These are phyloP conservation scores for Rhincodon typus DNA, from an alignment of 2,797 vertebrate genomes.

Conservation along the genomic window DNA sequence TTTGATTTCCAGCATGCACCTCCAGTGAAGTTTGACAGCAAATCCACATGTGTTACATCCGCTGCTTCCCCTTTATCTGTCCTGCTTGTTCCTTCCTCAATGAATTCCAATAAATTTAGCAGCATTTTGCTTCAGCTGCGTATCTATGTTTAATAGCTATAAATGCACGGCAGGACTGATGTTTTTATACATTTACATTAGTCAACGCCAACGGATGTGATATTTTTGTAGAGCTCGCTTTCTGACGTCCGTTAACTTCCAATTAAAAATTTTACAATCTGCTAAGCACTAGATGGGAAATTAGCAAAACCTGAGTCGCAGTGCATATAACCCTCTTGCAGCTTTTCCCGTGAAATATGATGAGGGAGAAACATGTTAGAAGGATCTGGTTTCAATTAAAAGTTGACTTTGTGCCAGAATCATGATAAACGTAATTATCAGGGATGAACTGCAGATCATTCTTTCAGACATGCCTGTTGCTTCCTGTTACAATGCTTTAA, in stretches of 20 bases:
- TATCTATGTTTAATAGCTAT: background rate
- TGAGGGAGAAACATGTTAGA: background rate
- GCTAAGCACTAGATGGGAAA: background rate
- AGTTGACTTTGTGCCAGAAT: background rate
- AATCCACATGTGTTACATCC: no score
- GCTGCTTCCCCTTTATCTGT: no score
- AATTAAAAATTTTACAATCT: background rate
- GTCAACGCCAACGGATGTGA: background rate
- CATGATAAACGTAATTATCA: background rate
- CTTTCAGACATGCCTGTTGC: background rate
- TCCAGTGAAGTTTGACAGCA: no score
- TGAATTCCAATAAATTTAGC: no score
- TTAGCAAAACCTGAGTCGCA: background rate
- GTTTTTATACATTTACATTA: background rate
- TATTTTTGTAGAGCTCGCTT: background rate
- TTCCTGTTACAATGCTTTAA: background rate
- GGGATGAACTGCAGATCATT: background rate
- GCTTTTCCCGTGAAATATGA: background rate
- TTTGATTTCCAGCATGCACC: no score
- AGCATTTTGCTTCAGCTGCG: background rate
- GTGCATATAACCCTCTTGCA: background rate
- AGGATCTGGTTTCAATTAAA: background rate
- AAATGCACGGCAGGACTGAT: background rate
- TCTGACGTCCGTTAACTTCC: background rate
- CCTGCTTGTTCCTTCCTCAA: no score